Conservation (phyloP, 2,888 invertebrate species). For the Agelastica alni region DNA sequence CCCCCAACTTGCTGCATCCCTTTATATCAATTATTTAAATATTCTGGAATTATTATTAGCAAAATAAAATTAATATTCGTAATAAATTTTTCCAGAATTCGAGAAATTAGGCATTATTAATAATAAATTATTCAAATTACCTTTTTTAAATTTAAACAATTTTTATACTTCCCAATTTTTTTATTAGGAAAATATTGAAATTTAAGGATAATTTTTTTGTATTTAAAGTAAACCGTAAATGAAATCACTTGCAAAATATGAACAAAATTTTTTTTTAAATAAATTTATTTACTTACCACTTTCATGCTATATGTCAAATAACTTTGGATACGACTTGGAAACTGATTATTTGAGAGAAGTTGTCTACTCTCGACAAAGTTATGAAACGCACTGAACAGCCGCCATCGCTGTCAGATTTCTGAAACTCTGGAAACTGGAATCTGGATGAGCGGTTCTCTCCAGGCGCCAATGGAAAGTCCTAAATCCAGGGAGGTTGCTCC, state of each 20-base stretch:
- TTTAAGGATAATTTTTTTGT: no score
- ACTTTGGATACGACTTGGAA: background rate
- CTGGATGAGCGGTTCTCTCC: constrained; percentile 20
- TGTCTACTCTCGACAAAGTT: constrained; percentile 4
- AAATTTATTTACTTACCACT: background rate
- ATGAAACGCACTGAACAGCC: constrained; percentile 25
- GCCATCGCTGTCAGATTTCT: constrained; percentile 18
- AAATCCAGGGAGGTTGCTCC: constrained; percentile 4
- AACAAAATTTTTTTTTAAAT: background rate
- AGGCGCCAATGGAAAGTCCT: constrained; percentile 18
- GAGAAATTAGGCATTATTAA: no score
- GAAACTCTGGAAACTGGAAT: constrained; percentile 10
- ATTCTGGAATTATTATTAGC: no score
- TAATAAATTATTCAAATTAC: no score
- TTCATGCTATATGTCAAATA: background rate
- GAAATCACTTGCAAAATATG: background rate
- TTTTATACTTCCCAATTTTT: no score
- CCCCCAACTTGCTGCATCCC: no score
- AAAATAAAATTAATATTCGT: no score
- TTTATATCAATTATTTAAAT: no score
- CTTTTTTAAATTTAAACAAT: no score
- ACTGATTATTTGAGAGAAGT: background rate
- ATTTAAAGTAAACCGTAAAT: no score
- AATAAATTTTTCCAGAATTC: no score
- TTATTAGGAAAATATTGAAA: no score